Conservation (phyloP, 2,797 vertebrate species). For the Thripadectes ignobilis region DNA sequence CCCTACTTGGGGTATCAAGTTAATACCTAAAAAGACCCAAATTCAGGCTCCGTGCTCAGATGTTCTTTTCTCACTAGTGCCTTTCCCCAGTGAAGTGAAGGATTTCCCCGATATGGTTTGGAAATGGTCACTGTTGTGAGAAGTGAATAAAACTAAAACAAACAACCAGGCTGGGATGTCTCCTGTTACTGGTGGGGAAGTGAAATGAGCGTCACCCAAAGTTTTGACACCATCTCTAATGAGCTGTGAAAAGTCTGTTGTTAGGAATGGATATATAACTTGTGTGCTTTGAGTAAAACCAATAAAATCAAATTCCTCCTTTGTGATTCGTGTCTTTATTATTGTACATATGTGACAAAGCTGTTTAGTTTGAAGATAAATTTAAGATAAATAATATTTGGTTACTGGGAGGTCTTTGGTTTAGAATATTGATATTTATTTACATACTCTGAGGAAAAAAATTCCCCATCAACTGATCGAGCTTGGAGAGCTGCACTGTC, state of each 20-base stretch:
- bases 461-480: not conserved
- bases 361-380: conserved; percentile 51
- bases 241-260: conserved; percentile 14
- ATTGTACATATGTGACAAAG: conserved; percentile 22
- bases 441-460: not conserved
- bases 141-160: not conserved
- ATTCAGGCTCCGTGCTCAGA: not conserved
- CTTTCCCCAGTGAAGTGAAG: not conserved
- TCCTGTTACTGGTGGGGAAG: not conserved
- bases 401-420: conserved; percentile 52
- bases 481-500: not conserved
- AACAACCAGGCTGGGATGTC: not conserved
- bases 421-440: conserved; percentile 54
- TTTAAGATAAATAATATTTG: conserved; percentile 32
- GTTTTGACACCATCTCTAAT: not conserved
- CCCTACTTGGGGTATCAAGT: not conserved
- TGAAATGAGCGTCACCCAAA: not conserved
- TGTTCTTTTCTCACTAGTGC: not conserved
- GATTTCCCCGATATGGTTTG: conserved; percentile 13
- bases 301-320: conserved; percentile 37
- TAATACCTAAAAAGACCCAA: not conserved
- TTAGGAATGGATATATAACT: not conserved
- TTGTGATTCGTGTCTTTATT: conserved; percentile 37
- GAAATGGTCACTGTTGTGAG: not conserved
- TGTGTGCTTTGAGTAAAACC: not conserved